Evolutionary conservation across 2,888 invertebrate genomes (phyloP), one percentile per base, ranked within the genome.

Genomic region (Sminthurinus aureus): DNA sequence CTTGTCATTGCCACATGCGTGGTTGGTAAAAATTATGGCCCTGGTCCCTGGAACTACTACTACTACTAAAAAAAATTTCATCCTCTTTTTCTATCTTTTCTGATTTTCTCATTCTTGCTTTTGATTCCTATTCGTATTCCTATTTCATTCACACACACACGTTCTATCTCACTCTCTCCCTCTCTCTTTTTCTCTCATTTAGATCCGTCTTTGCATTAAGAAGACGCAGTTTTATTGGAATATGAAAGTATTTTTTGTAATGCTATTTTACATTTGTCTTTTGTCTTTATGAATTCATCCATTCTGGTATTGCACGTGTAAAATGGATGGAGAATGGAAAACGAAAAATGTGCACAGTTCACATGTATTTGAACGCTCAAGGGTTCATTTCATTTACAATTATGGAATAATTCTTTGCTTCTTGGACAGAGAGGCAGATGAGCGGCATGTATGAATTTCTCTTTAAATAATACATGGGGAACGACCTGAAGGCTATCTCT

Each of bases 371-470:
- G 1, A 38, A 6, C 38, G 71, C 24, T 22, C 20, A n/a, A 69
- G 67, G 67, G 67, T 22, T 69, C 67, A 69, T 69, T 20, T 69
- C 67, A 11, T 69, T n/a, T 20, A 69, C 67, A 69, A 69, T 58
- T 58, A 58, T 58, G 58, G 58, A 69, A 69, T 69, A 69, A 69
- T 69, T 69, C 22, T 22, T 69, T 3, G 22, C n/a, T n/a, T 69
- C n/a, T 11, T 69, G n/a, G 67, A 69, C 11, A 69, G 67, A 3
- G 3, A 69, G 22, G n/a, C 20, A 69, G 64, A 64, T 20, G 11
- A 22, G 22, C n/a, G 67, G 67, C 13, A 22, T 20, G n/a, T 22
- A 69, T 69, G n/a, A 69, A 69, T 69, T n/a, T 69, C n/a, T 69
- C 58, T 58, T 18, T 20, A 69, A n/a, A 69, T 69, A 69, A 69